Conservation (phyloP, 2,797 vertebrate genomes). For the Sphaeramia orbicularis region DNA sequence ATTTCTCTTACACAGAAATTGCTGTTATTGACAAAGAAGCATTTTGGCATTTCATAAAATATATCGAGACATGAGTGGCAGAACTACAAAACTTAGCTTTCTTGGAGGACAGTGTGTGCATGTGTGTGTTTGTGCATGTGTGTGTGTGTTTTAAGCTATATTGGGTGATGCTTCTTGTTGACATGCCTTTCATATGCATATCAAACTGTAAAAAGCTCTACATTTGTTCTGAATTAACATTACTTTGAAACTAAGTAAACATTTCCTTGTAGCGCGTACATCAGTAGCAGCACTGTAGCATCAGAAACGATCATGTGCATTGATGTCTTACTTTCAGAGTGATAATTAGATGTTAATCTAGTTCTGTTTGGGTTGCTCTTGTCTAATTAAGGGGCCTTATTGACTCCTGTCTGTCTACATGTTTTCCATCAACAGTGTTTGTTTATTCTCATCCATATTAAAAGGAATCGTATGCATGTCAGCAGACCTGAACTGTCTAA, state of each 20-base stretch:
- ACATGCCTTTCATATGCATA: conserved; percentile 27
- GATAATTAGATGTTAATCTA: conserved; percentile 69
- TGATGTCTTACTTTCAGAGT: conserved; percentile 60
- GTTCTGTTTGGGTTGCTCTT: conserved; percentile 50
- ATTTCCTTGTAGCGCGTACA: conserved; percentile 25
- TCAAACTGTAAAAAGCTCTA: conserved; percentile 32
- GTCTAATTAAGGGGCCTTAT: conserved; percentile 66
- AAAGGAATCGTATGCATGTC: conserved; percentile 55
- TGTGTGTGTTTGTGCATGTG: too few species aligned
- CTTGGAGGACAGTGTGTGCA: background rate
- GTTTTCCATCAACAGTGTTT: conserved; percentile 66
- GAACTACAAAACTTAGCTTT: conserved; percentile 17
- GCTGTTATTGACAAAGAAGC: background rate
- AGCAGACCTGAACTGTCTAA: conserved; percentile 25
- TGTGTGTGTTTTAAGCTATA: conserved; percentile 8
- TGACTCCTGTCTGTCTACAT: conserved; percentile 63
- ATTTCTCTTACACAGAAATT: background rate
- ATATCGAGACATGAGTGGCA: background rate
- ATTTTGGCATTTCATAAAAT: conserved; percentile 20
- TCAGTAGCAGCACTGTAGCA: conserved; percentile 1
- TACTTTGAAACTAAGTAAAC: conserved; percentile 28
- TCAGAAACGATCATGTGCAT: conserved; percentile 38
- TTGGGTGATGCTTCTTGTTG: background rate
- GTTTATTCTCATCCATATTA: conserved; percentile 73
- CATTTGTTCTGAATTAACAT: conserved; percentile 43